Conservation (phyloP, 2,888 invertebrate species). For the Diploptera punctata region DNA sequence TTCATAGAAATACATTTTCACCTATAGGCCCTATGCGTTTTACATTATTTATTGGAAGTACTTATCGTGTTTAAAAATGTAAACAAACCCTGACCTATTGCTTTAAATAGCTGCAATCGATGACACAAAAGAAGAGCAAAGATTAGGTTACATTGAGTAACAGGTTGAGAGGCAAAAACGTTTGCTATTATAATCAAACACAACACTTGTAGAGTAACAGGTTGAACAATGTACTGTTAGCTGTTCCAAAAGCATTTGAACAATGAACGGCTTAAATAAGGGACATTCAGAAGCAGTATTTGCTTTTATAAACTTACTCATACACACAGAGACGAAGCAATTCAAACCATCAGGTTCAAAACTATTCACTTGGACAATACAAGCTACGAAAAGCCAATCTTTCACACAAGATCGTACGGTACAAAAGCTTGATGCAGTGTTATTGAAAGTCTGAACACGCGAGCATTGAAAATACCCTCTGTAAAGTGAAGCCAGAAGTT, state of each 20-base stretch:
- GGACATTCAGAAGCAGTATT: constrained; percentile 5
- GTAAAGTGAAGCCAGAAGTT: neutral
- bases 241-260: constrained; percentile 32
- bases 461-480: constrained; percentile 18
- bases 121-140: neutral
- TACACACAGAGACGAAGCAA: constrained; percentile 16
- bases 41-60: no score
- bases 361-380: constrained; percentile 23
- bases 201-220: constrained; percentile 11
- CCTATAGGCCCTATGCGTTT: no score
- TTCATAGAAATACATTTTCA: no score
- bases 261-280: constrained; percentile 34
- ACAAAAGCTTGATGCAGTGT: constrained; percentile 7
- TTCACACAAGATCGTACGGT: constrained; percentile 26
- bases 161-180: neutral
- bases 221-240: constrained; percentile 28
- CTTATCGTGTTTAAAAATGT: no score
- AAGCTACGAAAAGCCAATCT: constrained; percentile 29
- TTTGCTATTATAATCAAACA: constrained; percentile 12
- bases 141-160: neutral
- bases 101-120: no score
- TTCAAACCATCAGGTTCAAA: constrained; percentile 17
- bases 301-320: constrained; percentile 11
- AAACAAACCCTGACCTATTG: no score
- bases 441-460: neutral